phyloP scores from a whole-genome alignment of 2,888 invertebrate species.

The Microchrysa polita region DNA sequence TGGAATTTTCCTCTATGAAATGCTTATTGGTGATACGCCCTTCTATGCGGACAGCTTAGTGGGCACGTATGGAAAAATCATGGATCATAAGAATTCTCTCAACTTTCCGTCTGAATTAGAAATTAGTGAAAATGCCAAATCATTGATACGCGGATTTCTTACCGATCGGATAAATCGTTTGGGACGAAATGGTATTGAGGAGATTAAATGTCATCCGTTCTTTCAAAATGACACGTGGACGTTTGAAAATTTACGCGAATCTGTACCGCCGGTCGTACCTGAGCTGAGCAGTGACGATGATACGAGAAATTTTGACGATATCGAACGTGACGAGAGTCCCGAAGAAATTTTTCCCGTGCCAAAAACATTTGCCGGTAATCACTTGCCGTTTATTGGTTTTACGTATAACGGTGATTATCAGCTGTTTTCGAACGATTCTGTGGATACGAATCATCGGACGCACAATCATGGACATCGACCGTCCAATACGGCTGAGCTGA shows the following conservation, averaged over 20 bases:
- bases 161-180: slow-evolving; percentile 90
- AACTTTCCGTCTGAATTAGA: slow-evolving; percentile 95
- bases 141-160: slow-evolving; percentile 91
- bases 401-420: slow-evolving; percentile 96
- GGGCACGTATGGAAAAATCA: slow-evolving; percentile 98
- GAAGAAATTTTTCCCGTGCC: slow-evolving; percentile 96
- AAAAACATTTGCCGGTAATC: slow-evolving; percentile 98
- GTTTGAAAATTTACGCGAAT: slow-evolving; percentile 93
- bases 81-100: slow-evolving; percentile 97
- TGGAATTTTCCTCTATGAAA: slow-evolving; percentile 98
- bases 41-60: slow-evolving; percentile 99
- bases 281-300: slow-evolving; percentile 96
- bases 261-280: slow-evolving; percentile 96
- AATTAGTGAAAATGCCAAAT: slow-evolving; percentile 87
- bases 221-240: slow-evolving; percentile 98
- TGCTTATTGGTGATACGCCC: slow-evolving; percentile 98
- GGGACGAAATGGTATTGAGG: slow-evolving; percentile 91
- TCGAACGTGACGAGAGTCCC: slow-evolving; percentile 91
- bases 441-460: slow-evolving; percentile 71
- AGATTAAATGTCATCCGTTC: slow-evolving; percentile 94
- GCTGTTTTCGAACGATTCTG: slow-evolving; percentile 72
- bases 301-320: slow-evolving; percentile 98
- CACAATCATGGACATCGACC: slow-evolving; percentile 63
- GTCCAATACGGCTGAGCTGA: slow-evolving; percentile 70
- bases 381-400: slow-evolving; percentile 98